Conservation (phyloP, 2,888 invertebrate species). For the Melinaea menophilus region DNA sequence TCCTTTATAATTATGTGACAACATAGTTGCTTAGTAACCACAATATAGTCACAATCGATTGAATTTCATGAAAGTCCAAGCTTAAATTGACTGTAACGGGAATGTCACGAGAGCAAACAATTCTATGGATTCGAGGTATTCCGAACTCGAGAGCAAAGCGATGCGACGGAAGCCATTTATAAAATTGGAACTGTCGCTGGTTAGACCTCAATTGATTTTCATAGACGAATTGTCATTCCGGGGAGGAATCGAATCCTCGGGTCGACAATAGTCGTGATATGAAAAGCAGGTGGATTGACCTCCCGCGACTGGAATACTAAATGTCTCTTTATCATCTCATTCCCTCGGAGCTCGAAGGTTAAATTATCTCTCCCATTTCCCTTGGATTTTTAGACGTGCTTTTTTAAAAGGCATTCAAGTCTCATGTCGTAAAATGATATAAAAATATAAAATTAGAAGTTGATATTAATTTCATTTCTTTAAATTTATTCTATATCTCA, state of each 20-base stretch:
- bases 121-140: slow-evolving; percentile 30
- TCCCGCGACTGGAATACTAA: slow-evolving; percentile 68
- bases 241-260: slow-evolving; percentile 60
- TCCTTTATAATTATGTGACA: too few species aligned
- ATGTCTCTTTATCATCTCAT: slow-evolving; percentile 69
- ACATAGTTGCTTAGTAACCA: neutral
- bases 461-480: too few species aligned
- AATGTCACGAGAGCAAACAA: slow-evolving; percentile 13
- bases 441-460: slow-evolving; percentile 5
- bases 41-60: neutral
- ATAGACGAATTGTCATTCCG: slow-evolving; percentile 71
- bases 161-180: slow-evolving; percentile 65
- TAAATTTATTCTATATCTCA: too few species aligned
- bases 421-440: slow-evolving; percentile 22
- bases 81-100: slow-evolving; percentile 2
- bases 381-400: slow-evolving; percentile 41
- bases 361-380: too few species aligned
- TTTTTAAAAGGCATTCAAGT: slow-evolving; percentile 22
- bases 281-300: slow-evolving; percentile 75
- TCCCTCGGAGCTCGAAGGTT: slow-evolving; percentile 61
- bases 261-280: slow-evolving; percentile 74
- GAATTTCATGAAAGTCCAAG: slow-evolving; percentile 1
- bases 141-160: slow-evolving; percentile 39
- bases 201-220: slow-evolving; percentile 69
- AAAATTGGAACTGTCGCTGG: slow-evolving; percentile 65